Evolutionary conservation across 2,797 vertebrate species (phyloP).

Genomic region (Spheniscus humboldti): DNA sequence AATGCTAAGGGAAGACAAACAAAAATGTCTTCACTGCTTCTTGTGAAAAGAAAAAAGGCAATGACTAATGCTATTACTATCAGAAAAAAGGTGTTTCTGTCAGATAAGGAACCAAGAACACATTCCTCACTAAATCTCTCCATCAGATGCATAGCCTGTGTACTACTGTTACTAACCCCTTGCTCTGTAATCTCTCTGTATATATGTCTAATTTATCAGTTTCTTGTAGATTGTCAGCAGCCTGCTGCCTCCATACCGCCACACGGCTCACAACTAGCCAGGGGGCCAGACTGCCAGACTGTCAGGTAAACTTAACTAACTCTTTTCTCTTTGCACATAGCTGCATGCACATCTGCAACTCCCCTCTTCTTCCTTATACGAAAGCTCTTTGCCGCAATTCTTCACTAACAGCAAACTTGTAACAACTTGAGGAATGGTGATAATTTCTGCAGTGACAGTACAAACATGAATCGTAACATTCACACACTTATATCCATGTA

Average conservation of each 20-base stretch:
- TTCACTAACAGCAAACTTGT: background rate
- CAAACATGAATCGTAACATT: background rate
- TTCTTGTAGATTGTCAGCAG: conserved; percentile 99
- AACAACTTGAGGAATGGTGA: background rate
- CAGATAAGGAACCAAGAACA: conserved; percentile 10
- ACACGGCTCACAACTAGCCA: conserved; percentile 94
- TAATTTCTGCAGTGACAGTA: background rate
- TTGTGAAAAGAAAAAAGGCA: background rate
- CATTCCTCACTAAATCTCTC: conserved; percentile 79
- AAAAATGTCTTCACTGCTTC: background rate
- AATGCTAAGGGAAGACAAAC: background rate
- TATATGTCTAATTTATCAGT: conserved; percentile 99
- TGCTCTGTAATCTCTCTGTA: conserved; percentile 88
- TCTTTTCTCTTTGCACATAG: conserved; percentile 26
- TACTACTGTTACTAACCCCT: conserved; percentile 78
- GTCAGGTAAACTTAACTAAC: conserved; percentile 86
- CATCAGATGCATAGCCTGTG: conserved; percentile 50
- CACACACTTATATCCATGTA: background rate
- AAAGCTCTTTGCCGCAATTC: background rate
- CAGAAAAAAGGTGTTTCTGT: conserved; percentile 32
- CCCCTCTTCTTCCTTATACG: background rate
- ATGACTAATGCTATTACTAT: background rate
- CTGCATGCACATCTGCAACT: conserved; percentile 54
- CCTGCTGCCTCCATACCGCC: conserved; percentile 97
- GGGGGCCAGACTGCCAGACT: conserved; percentile 82